Evolutionary conservation across 2,888 invertebrate species (phyloP).

Genomic region (Leptothorax acervorum): DNA sequence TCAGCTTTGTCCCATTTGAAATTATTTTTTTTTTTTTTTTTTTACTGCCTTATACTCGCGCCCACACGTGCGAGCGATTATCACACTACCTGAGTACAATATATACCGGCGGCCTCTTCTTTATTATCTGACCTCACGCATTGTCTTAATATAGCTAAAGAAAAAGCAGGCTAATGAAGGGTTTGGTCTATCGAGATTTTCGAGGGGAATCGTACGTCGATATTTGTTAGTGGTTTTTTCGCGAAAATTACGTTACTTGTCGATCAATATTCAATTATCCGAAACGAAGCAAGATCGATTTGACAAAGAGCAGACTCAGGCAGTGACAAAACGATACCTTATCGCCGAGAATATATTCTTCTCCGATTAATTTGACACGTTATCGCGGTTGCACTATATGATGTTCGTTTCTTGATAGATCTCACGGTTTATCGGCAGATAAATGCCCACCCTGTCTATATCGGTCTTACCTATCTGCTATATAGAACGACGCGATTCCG

Average conservation of each 20-base stretch:
- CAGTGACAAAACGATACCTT: slow-evolving; percentile 47
- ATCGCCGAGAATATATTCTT: not conserved
- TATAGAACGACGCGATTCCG: not conserved
- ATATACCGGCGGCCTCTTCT: slow-evolving; percentile 44
- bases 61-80: slow-evolving; percentile 35
- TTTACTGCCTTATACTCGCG: slow-evolving; percentile 47
- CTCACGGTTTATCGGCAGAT: not conserved
- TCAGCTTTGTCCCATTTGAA: slow-evolving; percentile 50
- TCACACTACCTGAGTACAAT: slow-evolving; percentile 57
- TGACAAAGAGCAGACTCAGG: slow-evolving; percentile 59
- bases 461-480: slow-evolving; percentile 24
- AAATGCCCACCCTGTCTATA: slow-evolving; percentile 18
- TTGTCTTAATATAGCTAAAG: slow-evolving; percentile 10
- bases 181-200: slow-evolving; percentile 8
- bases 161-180: slow-evolving; percentile 4
- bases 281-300: slow-evolving; percentile 46
- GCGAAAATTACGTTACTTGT: not conserved
- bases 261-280: not conserved
- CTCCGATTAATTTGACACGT: not conserved
- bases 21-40: slow-evolving; percentile 36
- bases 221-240: not conserved
- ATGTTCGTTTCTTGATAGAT: not conserved
- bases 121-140: slow-evolving; percentile 42
- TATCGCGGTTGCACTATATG: not conserved
- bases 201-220: slow-evolving; percentile 1